Percentiles rank a stretch among this genome's conserved stretches.
Evolutionary conservation across 2,888 invertebrate genomes (phyloP).

Genomic region (Abrostola tripartita): DNA sequence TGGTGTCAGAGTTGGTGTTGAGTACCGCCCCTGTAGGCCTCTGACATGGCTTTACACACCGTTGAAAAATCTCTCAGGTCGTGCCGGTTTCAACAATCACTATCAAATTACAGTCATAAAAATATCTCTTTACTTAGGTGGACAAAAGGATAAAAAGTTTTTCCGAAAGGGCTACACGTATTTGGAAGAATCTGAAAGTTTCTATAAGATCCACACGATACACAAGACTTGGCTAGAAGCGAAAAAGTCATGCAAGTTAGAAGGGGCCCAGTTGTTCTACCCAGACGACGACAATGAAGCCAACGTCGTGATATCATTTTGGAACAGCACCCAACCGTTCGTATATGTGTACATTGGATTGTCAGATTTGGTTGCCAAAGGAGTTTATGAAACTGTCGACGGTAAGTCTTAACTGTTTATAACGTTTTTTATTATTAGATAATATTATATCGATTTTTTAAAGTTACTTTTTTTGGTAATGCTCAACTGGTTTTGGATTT

Average conservation of each 20-base stretch:
- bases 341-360: conserved; percentile 65
- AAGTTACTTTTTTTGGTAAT: too few relatives aligned
- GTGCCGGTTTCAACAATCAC: too few relatives aligned
- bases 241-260: conserved; percentile 66
- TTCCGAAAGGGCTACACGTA: conserved; percentile 77
- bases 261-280: conserved; percentile 74
- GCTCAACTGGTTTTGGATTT: too few relatives aligned
- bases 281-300: conserved; percentile 71
- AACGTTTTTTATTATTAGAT: too few relatives aligned
- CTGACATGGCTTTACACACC: too few relatives aligned
- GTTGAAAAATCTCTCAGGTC: too few relatives aligned
- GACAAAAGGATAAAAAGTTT: conserved; percentile 65
- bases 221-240: conserved; percentile 71
- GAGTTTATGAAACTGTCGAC: conserved; percentile 6
- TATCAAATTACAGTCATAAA: too few relatives aligned
- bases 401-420: conserved; percentile 2
- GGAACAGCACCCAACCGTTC: conserved; percentile 61
- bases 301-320: conserved; percentile 55
- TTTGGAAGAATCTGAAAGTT: conserved; percentile 64
- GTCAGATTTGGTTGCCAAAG: conserved; percentile 63
- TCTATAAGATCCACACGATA: conserved; percentile 77
- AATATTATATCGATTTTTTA: too few relatives aligned
- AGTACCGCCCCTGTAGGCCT: too few relatives aligned
- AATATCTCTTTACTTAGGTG: conserved; percentile 14
- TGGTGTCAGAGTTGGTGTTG: too few relatives aligned